Conservation (phyloP, 2,113 vertebrate species). For the Spea bombifrons region DNA sequence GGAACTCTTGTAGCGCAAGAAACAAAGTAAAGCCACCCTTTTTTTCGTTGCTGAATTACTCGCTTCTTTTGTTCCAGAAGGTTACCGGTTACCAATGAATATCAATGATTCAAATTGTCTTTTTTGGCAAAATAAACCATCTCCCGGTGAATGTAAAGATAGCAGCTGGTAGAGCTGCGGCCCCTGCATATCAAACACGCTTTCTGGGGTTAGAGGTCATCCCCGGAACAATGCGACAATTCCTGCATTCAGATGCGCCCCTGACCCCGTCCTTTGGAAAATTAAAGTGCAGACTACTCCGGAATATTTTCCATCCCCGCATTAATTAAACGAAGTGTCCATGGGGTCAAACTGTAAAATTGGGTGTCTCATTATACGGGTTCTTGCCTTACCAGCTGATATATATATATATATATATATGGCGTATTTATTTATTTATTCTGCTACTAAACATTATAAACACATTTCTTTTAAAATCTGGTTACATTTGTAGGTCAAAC, state of each 20-base stretch:
- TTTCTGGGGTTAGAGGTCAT: constrained; percentile 20
- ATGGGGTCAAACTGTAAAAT: constrained; percentile 23
- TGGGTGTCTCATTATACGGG: background rate
- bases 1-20: background rate
- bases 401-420: no score
- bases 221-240: constrained; percentile 2
- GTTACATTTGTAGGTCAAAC: no score
- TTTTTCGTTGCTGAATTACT: background rate
- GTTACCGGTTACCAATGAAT: constrained; percentile 33
- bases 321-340: constrained; percentile 35
- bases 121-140: background rate
- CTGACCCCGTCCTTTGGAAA: constrained; percentile 4
- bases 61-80: background rate
- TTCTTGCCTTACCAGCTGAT: background rate
- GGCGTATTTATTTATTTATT: no score
- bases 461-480: no score
- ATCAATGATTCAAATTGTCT: constrained; percentile 15
- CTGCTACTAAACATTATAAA: no score
- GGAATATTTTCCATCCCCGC: constrained; percentile 3
- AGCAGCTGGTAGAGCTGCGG: constrained; percentile 16
- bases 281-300: constrained; percentile 12
- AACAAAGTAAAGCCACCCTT: background rate
- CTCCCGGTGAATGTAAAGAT: background rate
- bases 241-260: background rate
- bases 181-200: constrained; percentile 13